Evolutionary conservation across 2,113 vertebrate genomes (phyloP).

Genomic region (Nycticebus coucang): DNA sequence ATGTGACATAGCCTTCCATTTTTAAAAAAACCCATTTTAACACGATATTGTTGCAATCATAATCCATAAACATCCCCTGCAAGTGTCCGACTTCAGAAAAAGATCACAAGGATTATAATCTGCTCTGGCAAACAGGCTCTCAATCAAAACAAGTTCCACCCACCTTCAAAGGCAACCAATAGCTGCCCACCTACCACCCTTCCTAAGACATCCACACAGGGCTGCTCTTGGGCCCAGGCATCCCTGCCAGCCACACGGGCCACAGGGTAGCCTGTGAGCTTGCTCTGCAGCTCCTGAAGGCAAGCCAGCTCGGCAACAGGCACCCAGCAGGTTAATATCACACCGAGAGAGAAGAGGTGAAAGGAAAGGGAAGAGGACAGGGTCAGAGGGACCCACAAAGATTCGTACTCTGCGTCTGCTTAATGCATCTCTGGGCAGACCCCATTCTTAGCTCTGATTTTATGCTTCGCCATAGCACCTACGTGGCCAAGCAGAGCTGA

Average conservation of each 20-base stretch:
- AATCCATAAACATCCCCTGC: background rate
- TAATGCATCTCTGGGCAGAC: constrained; percentile 51
- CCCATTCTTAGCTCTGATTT: constrained; percentile 55
- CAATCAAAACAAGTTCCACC: constrained; percentile 87
- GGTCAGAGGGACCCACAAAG: background rate
- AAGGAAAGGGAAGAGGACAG: background rate
- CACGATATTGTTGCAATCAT: background rate
- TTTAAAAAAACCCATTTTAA: background rate
- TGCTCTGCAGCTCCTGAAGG: constrained; percentile 61
- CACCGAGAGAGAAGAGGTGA: background rate
- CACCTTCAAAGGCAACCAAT: constrained; percentile 89
- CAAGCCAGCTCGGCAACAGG: background rate
- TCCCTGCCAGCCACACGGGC: constrained; percentile 4
- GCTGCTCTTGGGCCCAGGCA: constrained; percentile 77
- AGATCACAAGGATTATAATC: constrained; percentile 48
- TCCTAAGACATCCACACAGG: constrained; percentile 85
- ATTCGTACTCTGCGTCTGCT: background rate
- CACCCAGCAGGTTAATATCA: constrained; percentile 19
- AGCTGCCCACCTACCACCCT: constrained; percentile 83
- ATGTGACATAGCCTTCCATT: rapidly evolving
- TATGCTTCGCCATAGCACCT: constrained; percentile 39
- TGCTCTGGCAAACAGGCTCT: constrained; percentile 79
- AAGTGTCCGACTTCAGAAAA: background rate
- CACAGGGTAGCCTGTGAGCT: background rate
- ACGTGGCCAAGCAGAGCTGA: constrained; percentile 8